A percentile compares a stretch with the other conserved stretches of the same genome.
Evolutionary conservation across 1,140 invertebrate species (phyloP).

Genomic region (Apis dorsata): DNA sequence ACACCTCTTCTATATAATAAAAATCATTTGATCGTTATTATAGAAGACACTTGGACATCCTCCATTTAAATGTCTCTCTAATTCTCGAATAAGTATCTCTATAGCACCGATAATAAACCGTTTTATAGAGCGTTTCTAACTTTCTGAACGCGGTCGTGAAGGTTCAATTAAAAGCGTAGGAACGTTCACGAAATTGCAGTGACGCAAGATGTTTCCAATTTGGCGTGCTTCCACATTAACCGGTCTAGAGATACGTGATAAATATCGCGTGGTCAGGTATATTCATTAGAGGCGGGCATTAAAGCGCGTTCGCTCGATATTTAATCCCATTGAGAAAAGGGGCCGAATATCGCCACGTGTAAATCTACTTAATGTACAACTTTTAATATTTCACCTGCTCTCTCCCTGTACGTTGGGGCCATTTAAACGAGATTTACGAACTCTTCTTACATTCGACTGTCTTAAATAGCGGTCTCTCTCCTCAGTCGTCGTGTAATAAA

Average conservation of each 20-base stretch:
- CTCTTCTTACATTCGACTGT: conserved; percentile 49
- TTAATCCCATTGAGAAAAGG: conserved; percentile 12
- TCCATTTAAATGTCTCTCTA: too few relatives aligned
- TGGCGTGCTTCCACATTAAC: conserved; percentile 31
- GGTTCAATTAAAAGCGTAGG: neutral
- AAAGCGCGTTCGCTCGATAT: conserved; percentile 20
- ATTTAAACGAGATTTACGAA: conserved; percentile 45
- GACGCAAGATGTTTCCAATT: conserved; percentile 19
- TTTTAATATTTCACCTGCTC: conserved; percentile 38
- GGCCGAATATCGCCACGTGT: neutral
- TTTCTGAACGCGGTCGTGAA: neutral
- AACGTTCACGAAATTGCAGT: conserved; percentile 2
- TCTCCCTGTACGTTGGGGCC: neutral
- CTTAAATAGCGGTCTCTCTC: conserved; percentile 44
- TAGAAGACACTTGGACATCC: too few relatives aligned
- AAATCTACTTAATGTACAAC: conserved; percentile 24
- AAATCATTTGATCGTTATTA: too few relatives aligned
- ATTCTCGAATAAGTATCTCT: neutral
- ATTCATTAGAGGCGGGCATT: conserved; percentile 21
- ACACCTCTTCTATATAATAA: too few relatives aligned
- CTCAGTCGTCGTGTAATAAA: conserved; percentile 55
- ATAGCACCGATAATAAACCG: neutral
- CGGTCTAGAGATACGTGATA: neutral
- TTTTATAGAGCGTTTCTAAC: neutral
- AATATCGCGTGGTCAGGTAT: conserved; percentile 24